Evolutionary conservation across 2,888 invertebrate genomes (phyloP).

Genomic region (Byasa hedistus): DNA sequence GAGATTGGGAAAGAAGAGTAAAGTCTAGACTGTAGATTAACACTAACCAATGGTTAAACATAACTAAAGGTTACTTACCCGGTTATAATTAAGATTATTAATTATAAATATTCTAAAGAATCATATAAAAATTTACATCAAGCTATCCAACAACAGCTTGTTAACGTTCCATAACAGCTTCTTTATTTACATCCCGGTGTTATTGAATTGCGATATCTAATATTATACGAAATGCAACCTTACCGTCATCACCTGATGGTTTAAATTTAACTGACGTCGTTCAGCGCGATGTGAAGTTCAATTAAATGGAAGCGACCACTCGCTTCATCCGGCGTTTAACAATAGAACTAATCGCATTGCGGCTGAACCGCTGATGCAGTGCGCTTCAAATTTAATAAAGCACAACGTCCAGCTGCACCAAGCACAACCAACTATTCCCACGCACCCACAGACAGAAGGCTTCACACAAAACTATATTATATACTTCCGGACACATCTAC

Average conservation of each 20-base stretch:
- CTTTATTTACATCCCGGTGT: slow-evolving; percentile 1
- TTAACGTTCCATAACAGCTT: not conserved
- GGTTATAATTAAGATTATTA: no score
- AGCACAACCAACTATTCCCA: no score
- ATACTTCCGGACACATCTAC: no score
- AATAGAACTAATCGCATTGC: slow-evolving; percentile 18
- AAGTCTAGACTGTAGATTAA: no score
- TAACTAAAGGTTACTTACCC: no score
- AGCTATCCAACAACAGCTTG: no score
- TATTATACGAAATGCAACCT: not conserved
- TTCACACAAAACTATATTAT: no score
- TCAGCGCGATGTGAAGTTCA: slow-evolving; percentile 14
- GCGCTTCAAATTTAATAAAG: slow-evolving; percentile 16
- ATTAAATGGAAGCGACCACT: slow-evolving; percentile 17
- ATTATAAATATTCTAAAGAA: no score
- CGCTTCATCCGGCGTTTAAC: slow-evolving; percentile 15
- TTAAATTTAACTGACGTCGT: not conserved
- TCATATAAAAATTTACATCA: no score
- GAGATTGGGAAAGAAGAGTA: no score
- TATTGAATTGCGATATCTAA: not conserved
- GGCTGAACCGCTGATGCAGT: not conserved
- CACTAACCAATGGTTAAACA: no score
- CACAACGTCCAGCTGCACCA: not conserved
- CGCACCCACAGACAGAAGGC: no score
- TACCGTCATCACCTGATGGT: not conserved